Base-by-base conservation (phyloP, 1,140 invertebrate species). In the Aphis craccivora region DNA sequence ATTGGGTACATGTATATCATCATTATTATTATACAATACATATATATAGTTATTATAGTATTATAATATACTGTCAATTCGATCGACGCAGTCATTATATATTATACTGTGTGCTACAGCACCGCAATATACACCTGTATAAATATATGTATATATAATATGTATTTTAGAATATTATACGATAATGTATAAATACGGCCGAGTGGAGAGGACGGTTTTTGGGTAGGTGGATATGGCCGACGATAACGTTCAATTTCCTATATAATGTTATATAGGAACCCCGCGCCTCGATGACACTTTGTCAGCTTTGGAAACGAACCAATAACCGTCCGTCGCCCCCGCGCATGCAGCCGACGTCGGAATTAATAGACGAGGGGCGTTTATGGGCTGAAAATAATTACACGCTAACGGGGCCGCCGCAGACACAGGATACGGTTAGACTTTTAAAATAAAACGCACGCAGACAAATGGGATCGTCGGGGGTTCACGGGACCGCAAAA, bases 241-340 rank as follows among this genome's bases (percentile, higher is more conserved):
- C 40, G 86, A 48, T 87, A 48, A 35, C 45, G 86, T 87, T 87
- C 86, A 48, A 87, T 87, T 87, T 51, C 86, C 86, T 87, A 84
- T 40, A 84, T 9, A 25, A 76, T n/a, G 67, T n/a, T 23, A 43
- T 84, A 40, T 84, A 40, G 23, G 37, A 5, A 48, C 43, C 37
- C 86, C 43, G 30, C 43, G 43, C 45, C 43, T 18, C 86, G 23
- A 45, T 87, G 86, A 87, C 86, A 45, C 43, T 45, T 45, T 87
- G 86, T 87, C 43, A n/a, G 86, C 25, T 87, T 87, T 84, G 83
- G 37, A 84, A 84, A 84, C 40, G 83, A 84, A 84, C 37, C 83
- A 84, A 18, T n/a, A 87, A 48, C 25, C 23, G 22, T 14, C 81
- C 81, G 81, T 30, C 37, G 20, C 37, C 23, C 83, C 8, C 9